phyloP scores from a whole-genome alignment of 2,888 invertebrate species.

The Gasteruption jaculator region DNA sequence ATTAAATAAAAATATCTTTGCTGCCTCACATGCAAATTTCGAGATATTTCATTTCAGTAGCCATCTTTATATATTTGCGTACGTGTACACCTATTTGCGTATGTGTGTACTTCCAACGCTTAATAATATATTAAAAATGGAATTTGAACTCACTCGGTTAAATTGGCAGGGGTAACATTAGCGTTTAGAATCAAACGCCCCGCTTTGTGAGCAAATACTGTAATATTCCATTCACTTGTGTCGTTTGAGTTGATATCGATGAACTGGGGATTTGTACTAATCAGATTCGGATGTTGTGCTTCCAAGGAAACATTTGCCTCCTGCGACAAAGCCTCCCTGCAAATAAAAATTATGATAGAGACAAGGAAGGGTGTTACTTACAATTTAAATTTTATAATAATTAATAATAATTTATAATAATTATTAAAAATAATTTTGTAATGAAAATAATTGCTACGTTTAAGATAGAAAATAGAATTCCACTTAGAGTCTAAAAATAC shows the following conservation, averaged over 20 bases:
- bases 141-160: conserved; percentile 50
- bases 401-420: not conserved
- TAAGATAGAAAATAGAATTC: too few species aligned
- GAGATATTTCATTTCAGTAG: too few species aligned
- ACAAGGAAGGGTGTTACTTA: too few species aligned
- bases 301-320: conserved; percentile 56
- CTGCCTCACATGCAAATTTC: too few species aligned
- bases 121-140: not conserved
- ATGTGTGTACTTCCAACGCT: too few species aligned
- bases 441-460: not conserved
- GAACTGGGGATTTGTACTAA: conserved; percentile 56
- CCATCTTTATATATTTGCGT: too few species aligned
- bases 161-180: conserved; percentile 56
- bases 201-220: conserved; percentile 61
- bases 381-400: not conserved
- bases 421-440: not conserved
- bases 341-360: conserved; percentile 30
- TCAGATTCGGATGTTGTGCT: conserved; percentile 63
- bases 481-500: conserved; percentile 47
- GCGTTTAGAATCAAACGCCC: conserved; percentile 66
- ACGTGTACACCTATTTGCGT: too few species aligned
- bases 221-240: conserved; percentile 48
- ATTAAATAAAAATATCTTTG: too few species aligned
- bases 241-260: conserved; percentile 50
- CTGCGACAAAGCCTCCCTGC: conserved; percentile 53